Evolutionary conservation across 2,113 vertebrate species (phyloP), one percentile per base, ranked within the genome.

Genomic region (Notothenia rossii): DNA sequence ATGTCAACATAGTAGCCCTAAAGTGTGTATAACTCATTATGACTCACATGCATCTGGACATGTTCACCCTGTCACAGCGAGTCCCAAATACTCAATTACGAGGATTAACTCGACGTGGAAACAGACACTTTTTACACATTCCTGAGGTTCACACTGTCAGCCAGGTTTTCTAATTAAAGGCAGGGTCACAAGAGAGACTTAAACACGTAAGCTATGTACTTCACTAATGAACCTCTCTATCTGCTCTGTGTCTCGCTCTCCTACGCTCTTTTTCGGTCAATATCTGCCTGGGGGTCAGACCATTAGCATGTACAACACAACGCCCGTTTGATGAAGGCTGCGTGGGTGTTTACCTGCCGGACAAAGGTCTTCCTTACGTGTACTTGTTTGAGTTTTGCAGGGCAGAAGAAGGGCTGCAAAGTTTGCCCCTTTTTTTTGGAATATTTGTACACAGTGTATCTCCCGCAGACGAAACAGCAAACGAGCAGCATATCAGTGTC

Each of bases 141-240:
- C 68, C 63, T 59, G 70, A 59, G 63, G 59, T 66, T 50, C 9
- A 2, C 18, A 29, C 60, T 13, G 50, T 66, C 48, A 46, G 40
- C 7, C 61, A 80, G 84, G 33, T 66, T 85, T 82, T 79, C 82
- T 90, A 87, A 93, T 92, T 91, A 92, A 91, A 86, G 84, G 64
- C 73, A 48, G 74, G 80, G 81, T 84, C 80, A 46, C 78, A 51
- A 9, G 85, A 86, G 88, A 86, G 79, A 75, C 67, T 88, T 84
- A 78, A 85, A 75, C 79, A 70, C 70, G 83, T 80, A 83, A 84
- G 87, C 82, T 78, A 60, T 83, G 79, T 68, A 65, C 68, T 73
- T 36, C 72, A 70, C 84, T 89, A 92, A 90, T 93, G 88, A 93
- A 89, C 55, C 83, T 79, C 80, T 71, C 68, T 71, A 36, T 75